Conservation (phyloP, 2,113 vertebrate genomes). For the Dunckerocampus dactyliophorus region DNA sequence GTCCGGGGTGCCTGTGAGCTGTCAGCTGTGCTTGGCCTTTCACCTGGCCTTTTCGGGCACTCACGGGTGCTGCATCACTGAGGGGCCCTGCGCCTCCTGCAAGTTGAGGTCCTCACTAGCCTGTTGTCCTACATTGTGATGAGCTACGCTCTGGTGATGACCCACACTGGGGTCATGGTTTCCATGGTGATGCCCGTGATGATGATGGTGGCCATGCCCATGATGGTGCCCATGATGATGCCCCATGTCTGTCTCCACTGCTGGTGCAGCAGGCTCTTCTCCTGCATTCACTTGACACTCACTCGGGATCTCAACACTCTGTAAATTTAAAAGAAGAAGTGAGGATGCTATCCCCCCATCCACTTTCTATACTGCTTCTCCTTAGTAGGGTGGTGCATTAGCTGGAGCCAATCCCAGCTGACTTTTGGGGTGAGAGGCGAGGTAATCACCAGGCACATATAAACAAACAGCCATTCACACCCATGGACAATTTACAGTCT, state of each 20-base stretch:
- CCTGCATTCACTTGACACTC: constrained; percentile 51
- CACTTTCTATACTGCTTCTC: too few species aligned
- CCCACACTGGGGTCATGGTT: not conserved
- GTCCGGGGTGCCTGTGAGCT: constrained; percentile 22
- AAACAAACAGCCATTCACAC: too few species aligned
- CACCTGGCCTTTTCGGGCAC: constrained; percentile 65
- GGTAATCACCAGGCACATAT: not conserved
- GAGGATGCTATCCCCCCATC: not conserved
- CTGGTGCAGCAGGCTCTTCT: constrained; percentile 22
- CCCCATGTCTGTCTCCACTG: constrained; percentile 31
- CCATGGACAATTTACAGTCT: too few species aligned
- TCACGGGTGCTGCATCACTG: constrained; percentile 61
- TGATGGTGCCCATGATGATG: constrained; percentile 20
- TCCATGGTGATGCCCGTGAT: constrained; percentile 16
- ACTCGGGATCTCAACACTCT: constrained; percentile 45
- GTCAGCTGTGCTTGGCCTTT: constrained; percentile 80
- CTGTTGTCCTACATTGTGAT: constrained; percentile 18
- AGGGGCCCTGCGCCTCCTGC: constrained; percentile 25
- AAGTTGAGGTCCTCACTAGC: constrained; percentile 27
- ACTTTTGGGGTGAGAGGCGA: too few species aligned
- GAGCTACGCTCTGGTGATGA: constrained; percentile 16
- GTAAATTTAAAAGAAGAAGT: constrained; percentile 4
- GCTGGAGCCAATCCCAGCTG: too few species aligned
- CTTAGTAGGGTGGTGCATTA: too few species aligned
- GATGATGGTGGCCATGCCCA: constrained; percentile 19